Conservation (phyloP, 2,113 vertebrate genomes). For the Saiga tatarica region DNA sequence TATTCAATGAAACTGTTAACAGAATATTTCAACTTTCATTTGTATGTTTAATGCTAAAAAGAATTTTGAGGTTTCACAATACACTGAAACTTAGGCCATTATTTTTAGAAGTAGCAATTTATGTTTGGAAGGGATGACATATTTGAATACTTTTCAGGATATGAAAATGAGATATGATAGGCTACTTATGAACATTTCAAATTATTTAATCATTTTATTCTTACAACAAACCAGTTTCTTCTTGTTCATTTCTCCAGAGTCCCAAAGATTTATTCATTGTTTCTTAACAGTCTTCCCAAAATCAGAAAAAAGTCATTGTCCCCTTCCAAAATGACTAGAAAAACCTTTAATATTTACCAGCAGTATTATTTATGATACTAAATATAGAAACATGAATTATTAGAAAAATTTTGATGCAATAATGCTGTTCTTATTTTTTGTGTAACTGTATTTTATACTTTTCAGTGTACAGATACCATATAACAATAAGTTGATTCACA, state of each 20-base stretch:
- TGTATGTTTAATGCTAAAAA: background rate
- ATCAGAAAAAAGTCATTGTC: background rate
- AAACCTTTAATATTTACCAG: conserved; percentile 8
- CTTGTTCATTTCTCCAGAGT: background rate
- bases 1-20: background rate
- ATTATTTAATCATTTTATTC: background rate
- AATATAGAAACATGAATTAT: background rate
- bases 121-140: background rate
- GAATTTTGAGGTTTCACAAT: background rate
- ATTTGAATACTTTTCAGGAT: background rate
- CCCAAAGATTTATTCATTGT: background rate
- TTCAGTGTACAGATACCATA: conserved; percentile 70
- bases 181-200: background rate
- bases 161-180: background rate
- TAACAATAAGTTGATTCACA: conserved; percentile 67
- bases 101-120: conserved; percentile 11
- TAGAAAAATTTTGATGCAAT: background rate
- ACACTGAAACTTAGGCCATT: background rate
- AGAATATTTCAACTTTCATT: background rate
- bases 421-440: background rate
- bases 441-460: background rate
- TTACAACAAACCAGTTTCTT: background rate
- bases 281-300: background rate
- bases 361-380: background rate
- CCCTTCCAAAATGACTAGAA: background rate